Conservation (phyloP, 92 coral and sea anemone species). For the Muricea muricata region DNA sequence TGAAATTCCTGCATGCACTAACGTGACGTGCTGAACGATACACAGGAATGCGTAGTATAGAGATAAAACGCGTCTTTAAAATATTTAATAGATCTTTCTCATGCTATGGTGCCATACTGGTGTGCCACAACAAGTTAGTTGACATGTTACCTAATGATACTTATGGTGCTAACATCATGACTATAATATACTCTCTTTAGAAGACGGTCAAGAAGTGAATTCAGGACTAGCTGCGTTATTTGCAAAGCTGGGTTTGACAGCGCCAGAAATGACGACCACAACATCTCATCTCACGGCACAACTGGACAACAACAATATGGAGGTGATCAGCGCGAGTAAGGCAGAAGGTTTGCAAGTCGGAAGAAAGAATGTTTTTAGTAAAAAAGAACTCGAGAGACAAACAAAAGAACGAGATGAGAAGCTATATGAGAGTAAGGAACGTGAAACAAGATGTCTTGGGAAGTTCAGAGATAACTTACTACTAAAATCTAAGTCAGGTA, state of each 20-base stretch:
- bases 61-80: too few relatives aligned
- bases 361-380: neutral
- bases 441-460: conserved; percentile 25
- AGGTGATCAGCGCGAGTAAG: neutral
- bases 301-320: neutral
- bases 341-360: neutral
- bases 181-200: neutral
- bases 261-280: neutral
- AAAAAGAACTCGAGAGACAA: conserved; percentile 3
- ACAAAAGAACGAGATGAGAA: neutral
- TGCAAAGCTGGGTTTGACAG: neutral
- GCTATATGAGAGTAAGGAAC: neutral
- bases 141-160: too few relatives aligned
- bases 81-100: too few relatives aligned
- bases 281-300: neutral
- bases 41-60: too few relatives aligned
- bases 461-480: conserved; percentile 4
- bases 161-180: too few relatives aligned
- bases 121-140: too few relatives aligned
- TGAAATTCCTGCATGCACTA: too few relatives aligned
- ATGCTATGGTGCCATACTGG: too few relatives aligned
- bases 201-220: neutral
- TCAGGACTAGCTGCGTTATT: neutral
- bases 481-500: neutral
- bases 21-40: too few relatives aligned